A percentile compares a stretch with the other conserved stretches of the same genome.
Evolutionary conservation across 2,797 vertebrate genomes (phyloP).

Genomic region (Vireo griseus): DNA sequence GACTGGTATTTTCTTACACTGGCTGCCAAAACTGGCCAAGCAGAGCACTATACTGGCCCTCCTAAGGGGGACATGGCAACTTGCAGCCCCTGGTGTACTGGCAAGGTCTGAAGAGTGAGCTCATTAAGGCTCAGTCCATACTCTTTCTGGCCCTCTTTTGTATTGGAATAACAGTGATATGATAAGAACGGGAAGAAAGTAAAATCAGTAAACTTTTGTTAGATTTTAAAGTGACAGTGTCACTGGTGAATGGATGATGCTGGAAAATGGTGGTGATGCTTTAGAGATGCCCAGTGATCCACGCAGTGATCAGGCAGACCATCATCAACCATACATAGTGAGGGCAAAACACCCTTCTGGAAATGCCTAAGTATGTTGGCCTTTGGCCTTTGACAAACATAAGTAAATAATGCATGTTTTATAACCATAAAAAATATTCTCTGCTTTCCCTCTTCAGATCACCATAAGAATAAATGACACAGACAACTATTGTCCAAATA

Average conservation of each 20-base stretch:
- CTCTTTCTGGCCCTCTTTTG: not conserved
- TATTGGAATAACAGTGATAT: not conserved
- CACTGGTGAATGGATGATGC: not conserved
- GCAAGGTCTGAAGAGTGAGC: not conserved
- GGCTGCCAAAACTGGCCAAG: not conserved
- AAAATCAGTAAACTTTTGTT: not conserved
- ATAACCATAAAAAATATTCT: slow-evolving; percentile 52
- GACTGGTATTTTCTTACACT: not conserved
- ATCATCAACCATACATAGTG: not conserved
- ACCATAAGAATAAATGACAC: slow-evolving; percentile 26
- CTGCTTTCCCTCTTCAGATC: slow-evolving; percentile 51
- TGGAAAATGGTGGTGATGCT: not conserved
- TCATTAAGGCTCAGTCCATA: not conserved
- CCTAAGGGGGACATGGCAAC: not conserved
- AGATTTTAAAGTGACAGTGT: not conserved
- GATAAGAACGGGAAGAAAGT: not conserved
- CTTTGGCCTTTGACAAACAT: slow-evolving; percentile 8
- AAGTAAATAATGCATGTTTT: slow-evolving; percentile 45
- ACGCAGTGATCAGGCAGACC: not conserved
- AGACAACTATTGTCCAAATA: slow-evolving; percentile 44
- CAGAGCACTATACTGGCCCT: not conserved
- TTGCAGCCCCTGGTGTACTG: not conserved
- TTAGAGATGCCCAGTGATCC: not conserved
- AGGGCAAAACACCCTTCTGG: not conserved
- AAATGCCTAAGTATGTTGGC: not conserved